Conservation (phyloP, 2,797 vertebrate genomes). For the Enteromius treurensis region DNA sequence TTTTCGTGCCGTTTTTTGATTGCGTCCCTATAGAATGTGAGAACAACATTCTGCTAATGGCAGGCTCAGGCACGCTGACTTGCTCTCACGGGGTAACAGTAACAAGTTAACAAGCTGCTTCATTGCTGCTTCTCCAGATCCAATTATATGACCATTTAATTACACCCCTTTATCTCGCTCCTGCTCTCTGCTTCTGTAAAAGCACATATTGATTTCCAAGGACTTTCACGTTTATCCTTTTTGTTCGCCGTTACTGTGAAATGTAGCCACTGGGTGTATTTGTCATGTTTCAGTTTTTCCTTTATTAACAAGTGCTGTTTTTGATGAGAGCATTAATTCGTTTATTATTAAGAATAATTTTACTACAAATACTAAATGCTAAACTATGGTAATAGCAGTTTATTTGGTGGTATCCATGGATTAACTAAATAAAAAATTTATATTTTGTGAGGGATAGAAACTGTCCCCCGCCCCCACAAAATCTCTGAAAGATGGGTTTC, state of each 20-base stretch:
- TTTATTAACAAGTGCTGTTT: not conserved
- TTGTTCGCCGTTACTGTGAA: not conserved
- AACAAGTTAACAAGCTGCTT: slow-evolving; percentile 60
- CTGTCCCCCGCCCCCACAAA: not conserved
- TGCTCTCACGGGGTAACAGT: slow-evolving; percentile 40
- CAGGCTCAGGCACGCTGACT: slow-evolving; percentile 6
- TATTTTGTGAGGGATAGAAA: not conserved
- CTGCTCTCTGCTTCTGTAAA: slow-evolving; percentile 38
- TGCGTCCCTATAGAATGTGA: slow-evolving; percentile 40
- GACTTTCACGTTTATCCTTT: slow-evolving; percentile 43
- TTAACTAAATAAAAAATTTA: not conserved
- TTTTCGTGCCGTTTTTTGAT: not conserved
- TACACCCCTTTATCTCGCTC: slow-evolving; percentile 43
- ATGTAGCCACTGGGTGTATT: not conserved
- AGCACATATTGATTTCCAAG: slow-evolving; percentile 53
- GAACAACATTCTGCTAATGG: slow-evolving; percentile 50
- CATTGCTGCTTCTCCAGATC: slow-evolving; percentile 58
- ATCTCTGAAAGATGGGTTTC: not conserved
- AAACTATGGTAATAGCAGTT: not conserved
- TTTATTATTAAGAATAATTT: not conserved
- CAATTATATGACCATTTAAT: slow-evolving; percentile 58
- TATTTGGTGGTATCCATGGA: not conserved
- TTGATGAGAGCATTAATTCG: not conserved
- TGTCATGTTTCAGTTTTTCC: not conserved
- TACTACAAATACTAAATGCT: not conserved